These are phyloP conservation scores for Drosophila arawakana DNA, from an alignment of 1,140 invertebrate genomes.

Conservation along the genomic window DNA sequence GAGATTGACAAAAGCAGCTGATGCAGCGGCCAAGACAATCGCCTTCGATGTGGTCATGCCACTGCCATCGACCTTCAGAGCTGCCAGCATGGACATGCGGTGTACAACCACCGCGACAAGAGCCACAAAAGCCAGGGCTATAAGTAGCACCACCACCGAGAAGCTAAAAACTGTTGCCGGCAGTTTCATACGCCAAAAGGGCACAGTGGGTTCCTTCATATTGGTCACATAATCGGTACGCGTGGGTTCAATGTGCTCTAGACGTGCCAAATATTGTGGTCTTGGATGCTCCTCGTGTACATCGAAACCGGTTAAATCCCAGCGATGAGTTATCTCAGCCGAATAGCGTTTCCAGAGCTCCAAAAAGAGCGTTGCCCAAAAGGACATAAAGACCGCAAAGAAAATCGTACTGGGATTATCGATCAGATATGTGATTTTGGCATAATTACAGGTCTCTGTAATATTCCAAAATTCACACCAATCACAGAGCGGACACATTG, in stretches of 20 bases:
- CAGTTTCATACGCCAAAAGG: constrained; percentile 94
- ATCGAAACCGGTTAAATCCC: constrained; percentile 95
- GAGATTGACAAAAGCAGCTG: constrained; percentile 94
- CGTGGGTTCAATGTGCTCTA: constrained; percentile 89
- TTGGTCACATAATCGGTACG: constrained; percentile 89
- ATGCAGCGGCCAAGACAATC: constrained; percentile 92
- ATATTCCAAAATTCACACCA: constrained; percentile 96
- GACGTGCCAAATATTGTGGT: constrained; percentile 90
- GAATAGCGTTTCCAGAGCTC: constrained; percentile 98
- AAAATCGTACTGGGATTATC: constrained; percentile 97
- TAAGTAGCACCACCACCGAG: constrained; percentile 92
- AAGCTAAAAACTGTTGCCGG: constrained; percentile 94
- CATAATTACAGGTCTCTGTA: constrained; percentile 93
- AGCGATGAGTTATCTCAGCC: constrained; percentile 94
- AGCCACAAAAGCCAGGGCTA: constrained; percentile 92
- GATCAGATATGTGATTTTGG: constrained; percentile 96
- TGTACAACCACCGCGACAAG: constrained; percentile 96
- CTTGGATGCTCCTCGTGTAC: constrained; percentile 94
- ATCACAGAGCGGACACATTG: constrained; percentile 95
- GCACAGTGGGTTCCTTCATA: constrained; percentile 91
- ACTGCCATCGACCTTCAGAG: constrained; percentile 87
- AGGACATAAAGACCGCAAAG: constrained; percentile 98
- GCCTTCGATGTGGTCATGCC: constrained; percentile 89
- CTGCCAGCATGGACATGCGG: constrained; percentile 93
- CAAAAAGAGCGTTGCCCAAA: constrained; percentile 96